Base-by-base conservation (phyloP, 2,888 invertebrate genomes). In the Allacma fusca region DNA sequence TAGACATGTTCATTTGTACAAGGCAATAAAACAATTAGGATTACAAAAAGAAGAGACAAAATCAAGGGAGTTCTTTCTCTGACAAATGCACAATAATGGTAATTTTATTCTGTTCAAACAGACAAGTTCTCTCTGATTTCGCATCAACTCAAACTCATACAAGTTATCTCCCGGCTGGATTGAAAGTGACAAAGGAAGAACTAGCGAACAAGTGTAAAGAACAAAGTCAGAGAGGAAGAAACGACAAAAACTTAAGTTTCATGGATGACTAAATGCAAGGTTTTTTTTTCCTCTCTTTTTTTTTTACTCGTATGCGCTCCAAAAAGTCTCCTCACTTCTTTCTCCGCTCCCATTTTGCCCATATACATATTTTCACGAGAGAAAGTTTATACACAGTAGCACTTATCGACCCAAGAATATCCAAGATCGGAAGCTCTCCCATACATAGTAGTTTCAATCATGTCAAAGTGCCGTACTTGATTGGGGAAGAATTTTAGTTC, bases 131-230 rank as follows among this genome's bases (percentile, higher is more conserved):
- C n/a, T 50, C 34, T 34, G 34, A 34, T 50, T 50, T 50, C 19
- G 2, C 16, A 50, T 50, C n/a, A 19, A 13, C 50, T 50, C n/a
- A 1, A 50, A 19, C 50, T 50, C 50, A 19, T 50, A 50, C 50
- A 50, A 50, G 50, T 50, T 50, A 50, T 50, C 50, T 50, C 19
- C 50, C 50, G 50, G 19, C 2, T n/a, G 50, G 28, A 65, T 65
- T 65, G n/a, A 29, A 65, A 65, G 29, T 65, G 65, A 65, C 65
- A 65, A 65, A 29, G 28, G 65, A 65, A 29, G 65, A 65, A 29
- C 2, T 26, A 65, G 65, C 1, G 65, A 65, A 65, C 50, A 50
- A 50, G 50, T 50, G 50, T 50, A 50, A 50, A 50, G 50, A 50
- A 50, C 50, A 50, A 50, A 50, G 50, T 13, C n/a, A 28, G 65